Conservation (phyloP, 1,140 invertebrate genomes). For the Caenorhabditis briggsae region DNA sequence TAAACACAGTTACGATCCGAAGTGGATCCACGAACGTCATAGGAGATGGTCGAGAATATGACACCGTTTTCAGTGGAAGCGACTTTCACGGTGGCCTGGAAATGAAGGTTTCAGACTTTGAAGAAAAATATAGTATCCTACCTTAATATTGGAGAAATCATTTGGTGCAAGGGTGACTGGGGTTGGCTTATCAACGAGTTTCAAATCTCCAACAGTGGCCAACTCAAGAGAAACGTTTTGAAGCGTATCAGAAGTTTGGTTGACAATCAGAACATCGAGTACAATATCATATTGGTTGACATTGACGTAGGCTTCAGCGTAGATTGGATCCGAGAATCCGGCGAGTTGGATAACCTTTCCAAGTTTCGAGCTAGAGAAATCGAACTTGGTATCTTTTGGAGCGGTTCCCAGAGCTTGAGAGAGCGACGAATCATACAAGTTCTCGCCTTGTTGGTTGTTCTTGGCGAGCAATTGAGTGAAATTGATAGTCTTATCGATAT, state of each 20-base stretch:
- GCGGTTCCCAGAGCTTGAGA: slow-evolving; percentile 88
- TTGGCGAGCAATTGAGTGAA: slow-evolving; percentile 88
- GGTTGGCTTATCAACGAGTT: slow-evolving; percentile 95
- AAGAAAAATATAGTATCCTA: slow-evolving; percentile 79
- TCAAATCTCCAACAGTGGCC: slow-evolving; percentile 94
- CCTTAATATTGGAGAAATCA: slow-evolving; percentile 98
- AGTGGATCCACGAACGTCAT: slow-evolving; percentile 83
- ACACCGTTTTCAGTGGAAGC: slow-evolving; percentile 99
- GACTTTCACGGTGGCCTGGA: slow-evolving; percentile 79
- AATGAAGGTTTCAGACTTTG: background rate
- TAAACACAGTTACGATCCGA: slow-evolving; percentile 96
- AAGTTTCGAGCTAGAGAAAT: slow-evolving; percentile 82
- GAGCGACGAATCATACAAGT: slow-evolving; percentile 95
- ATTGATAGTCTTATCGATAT: slow-evolving; percentile 87
- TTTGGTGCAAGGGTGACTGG: slow-evolving; percentile 93
- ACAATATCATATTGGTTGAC: slow-evolving; percentile 99
- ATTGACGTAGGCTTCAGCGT: slow-evolving; percentile 98
- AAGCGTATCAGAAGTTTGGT: slow-evolving; percentile 94
- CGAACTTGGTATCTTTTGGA: slow-evolving; percentile 81
- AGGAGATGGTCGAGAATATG: slow-evolving; percentile 98
- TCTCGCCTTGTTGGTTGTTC: slow-evolving; percentile 82
- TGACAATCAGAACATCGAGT: slow-evolving; percentile 95
- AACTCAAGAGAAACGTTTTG: slow-evolving; percentile 98
- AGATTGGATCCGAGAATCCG: slow-evolving; percentile 99
- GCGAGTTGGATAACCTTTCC: slow-evolving; percentile 93